Evolutionary conservation across 2,888 invertebrate species (phyloP).

Genomic region (Pyrochroa serraticornis): DNA sequence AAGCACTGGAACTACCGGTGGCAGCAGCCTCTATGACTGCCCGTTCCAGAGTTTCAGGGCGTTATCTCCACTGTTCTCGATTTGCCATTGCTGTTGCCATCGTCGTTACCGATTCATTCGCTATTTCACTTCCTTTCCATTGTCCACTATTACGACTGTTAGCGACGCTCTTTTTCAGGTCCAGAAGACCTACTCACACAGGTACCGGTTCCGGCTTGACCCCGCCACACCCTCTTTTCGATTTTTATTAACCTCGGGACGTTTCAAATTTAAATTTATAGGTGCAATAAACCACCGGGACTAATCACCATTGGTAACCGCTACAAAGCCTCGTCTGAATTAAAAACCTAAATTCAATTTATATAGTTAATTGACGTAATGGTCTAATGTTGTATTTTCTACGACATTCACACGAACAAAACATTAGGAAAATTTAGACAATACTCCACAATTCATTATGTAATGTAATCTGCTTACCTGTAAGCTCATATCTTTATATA

Average conservation of each 20-base stretch:
- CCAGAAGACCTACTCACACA: conserved; percentile 1
- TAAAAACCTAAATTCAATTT: conserved; percentile 9
- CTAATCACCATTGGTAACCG: not conserved
- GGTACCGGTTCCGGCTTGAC: conserved; percentile 1
- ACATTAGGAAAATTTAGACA: conserved; percentile 19
- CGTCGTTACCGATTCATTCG: conserved; percentile 26
- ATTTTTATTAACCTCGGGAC: conserved; percentile 10
- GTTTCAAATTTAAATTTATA: not conserved
- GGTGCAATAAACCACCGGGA: not conserved
- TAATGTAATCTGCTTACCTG: conserved; percentile 20
- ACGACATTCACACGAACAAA: conserved; percentile 11
- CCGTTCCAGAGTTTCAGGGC: conserved; percentile 8
- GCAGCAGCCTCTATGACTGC: conserved; percentile 5
- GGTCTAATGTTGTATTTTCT: conserved; percentile 12
- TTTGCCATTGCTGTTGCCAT: conserved; percentile 20
- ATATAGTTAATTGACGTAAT: conserved; percentile 16
- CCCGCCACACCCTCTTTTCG: conserved; percentile 8
- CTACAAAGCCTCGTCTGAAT: conserved; percentile 2
- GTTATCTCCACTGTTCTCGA: conserved; percentile 24
- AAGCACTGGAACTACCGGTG: not conserved
- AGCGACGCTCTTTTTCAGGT: conserved; percentile 14
- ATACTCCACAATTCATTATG: conserved; percentile 9
- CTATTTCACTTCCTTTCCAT: conserved; percentile 26
- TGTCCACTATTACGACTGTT: conserved; percentile 25
- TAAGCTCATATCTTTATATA: conserved; percentile 9